These are phyloP conservation scores for Gryllus longicercus DNA, from an alignment of 2,888 invertebrate genomes.

Conservation along the genomic window DNA sequence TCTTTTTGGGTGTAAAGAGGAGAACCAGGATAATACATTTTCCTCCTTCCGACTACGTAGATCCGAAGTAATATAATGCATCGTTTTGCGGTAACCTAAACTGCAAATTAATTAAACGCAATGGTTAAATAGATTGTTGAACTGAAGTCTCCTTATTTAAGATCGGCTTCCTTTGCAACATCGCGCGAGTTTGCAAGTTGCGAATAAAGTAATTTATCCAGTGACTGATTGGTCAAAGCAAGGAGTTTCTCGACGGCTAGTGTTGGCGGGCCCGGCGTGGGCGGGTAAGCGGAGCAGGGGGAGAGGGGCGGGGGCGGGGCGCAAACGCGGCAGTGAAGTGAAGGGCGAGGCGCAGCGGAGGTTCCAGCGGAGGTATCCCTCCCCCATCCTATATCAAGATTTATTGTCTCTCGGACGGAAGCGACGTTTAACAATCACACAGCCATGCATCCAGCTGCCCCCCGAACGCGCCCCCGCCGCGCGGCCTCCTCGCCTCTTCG, in stretches of 20 bases:
- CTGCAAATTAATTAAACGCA: too few species aligned
- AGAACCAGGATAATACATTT: too few species aligned
- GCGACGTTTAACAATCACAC: constrained; percentile 37
- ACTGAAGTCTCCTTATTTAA: too few species aligned
- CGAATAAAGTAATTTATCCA: constrained; percentile 35
- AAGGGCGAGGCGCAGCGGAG: background rate
- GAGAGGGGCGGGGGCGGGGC: background rate
- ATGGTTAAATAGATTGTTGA: too few species aligned
- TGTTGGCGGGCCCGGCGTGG: background rate
- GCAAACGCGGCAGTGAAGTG: background rate
- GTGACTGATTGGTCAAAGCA: constrained; percentile 27
- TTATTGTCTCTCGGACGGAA: constrained; percentile 35
- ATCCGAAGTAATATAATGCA: too few species aligned
- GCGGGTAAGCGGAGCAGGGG: background rate
- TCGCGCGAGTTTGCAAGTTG: constrained; percentile 26
- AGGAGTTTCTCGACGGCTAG: constrained; percentile 25
- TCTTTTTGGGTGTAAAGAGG: too few species aligned
- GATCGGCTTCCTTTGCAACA: background rate
- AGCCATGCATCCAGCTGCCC: constrained; percentile 22
- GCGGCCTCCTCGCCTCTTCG: background rate
- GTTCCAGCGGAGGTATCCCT: background rate
- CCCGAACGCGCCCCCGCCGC: background rate
- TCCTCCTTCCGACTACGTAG: too few species aligned
- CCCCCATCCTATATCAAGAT: constrained; percentile 30
- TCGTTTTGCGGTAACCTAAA: too few species aligned